phyloP scores from a whole-genome alignment of 2,888 invertebrate genomes.

The Gisinianus flammeolus region DNA sequence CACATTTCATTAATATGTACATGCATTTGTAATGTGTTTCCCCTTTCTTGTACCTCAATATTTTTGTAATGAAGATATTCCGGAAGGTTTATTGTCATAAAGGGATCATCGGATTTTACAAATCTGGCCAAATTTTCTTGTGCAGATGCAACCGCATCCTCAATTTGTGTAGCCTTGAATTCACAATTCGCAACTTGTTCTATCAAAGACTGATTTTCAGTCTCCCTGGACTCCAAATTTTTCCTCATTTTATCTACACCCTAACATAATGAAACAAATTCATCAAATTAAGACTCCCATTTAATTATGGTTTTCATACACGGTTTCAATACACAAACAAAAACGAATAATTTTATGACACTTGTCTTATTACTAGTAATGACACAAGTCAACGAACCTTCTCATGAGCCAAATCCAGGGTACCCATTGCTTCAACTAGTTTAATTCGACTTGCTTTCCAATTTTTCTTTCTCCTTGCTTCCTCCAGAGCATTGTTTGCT shows the following conservation, averaged over 20 bases:
- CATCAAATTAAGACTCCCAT: too few species aligned
- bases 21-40: not conserved
- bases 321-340: too few species aligned
- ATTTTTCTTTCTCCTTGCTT: constrained; percentile 17
- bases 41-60: constrained; percentile 34
- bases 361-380: too few species aligned
- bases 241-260: constrained; percentile 39
- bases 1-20: not conserved
- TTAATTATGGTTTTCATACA: too few species aligned
- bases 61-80: constrained; percentile 35
- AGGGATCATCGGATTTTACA: constrained; percentile 26
- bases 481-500: constrained; percentile 17
- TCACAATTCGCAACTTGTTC: not conserved
- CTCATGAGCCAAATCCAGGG: constrained; percentile 19
- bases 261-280: constrained; percentile 27
- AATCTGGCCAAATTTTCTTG: constrained; percentile 8
- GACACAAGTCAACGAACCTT: constrained; percentile 26
- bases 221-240: constrained; percentile 11
- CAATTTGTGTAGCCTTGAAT: not conserved
- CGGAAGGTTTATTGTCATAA: constrained; percentile 20
- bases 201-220: not conserved
- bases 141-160: not conserved
- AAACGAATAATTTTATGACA: too few species aligned
- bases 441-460: constrained; percentile 26
- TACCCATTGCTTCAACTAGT: constrained; percentile 18